Percentiles rank a stretch among this genome's conserved stretches.
phyloP scores from a whole-genome alignment of 1,140 invertebrate genomes.

The Wasmannia auropunctata region DNA sequence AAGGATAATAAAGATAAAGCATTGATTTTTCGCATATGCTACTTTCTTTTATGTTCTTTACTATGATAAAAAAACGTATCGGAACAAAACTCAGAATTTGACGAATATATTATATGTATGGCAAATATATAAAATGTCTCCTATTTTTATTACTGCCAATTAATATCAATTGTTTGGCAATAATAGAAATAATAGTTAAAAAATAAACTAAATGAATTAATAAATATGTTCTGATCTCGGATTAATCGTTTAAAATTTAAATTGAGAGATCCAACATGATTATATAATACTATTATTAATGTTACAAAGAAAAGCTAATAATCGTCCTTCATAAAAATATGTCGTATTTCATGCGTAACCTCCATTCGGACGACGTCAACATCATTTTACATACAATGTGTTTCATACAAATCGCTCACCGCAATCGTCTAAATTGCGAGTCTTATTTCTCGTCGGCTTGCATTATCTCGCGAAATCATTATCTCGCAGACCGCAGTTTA shows the following conservation, averaged over 20 bases:
- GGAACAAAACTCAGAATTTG: neutral
- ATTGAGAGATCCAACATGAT: neutral
- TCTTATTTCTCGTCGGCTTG: conserved; percentile 49
- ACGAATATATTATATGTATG: too few species aligned
- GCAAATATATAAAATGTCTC: too few species aligned
- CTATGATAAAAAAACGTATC: neutral
- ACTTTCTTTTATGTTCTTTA: neutral
- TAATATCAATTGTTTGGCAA: neutral
- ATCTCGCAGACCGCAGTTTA: conserved; percentile 65
- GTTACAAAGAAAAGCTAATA: neutral
- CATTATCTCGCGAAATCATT: conserved; percentile 67
- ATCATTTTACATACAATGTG: conserved; percentile 53
- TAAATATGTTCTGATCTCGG: neutral
- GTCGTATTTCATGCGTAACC: neutral
- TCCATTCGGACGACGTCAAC: conserved; percentile 5
- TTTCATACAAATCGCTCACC: conserved; percentile 47
- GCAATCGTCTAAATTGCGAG: conserved; percentile 58
- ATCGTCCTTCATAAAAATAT: conserved; percentile 1
- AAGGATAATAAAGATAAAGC: conserved; percentile 50
- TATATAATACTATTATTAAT: neutral
- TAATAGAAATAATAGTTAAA: neutral
- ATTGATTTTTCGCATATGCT: conserved; percentile 22
- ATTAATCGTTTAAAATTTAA: neutral
- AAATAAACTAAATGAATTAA: neutral
- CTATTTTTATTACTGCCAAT: too few species aligned